A percentile compares a stretch with the other conserved stretches of the same genome.
Conservation (phyloP, 2,888 invertebrate species). For the Thereva unica region DNA sequence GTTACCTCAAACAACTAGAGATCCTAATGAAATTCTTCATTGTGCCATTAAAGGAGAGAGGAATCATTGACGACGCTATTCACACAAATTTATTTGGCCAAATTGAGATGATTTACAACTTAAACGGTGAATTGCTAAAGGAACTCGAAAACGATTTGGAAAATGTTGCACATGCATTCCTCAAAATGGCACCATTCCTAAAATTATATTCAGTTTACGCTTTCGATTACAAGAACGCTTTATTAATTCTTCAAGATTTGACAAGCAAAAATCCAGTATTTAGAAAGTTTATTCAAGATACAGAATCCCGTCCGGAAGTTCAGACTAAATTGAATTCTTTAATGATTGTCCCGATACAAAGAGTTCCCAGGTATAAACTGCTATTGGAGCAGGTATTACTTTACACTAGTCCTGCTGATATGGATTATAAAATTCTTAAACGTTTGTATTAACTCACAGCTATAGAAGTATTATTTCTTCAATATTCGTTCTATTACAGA, state of each 20-base stretch:
- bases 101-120: slow-evolving; percentile 66
- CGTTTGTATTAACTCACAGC: slow-evolving; percentile 52
- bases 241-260: slow-evolving; percentile 64
- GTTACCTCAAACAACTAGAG: slow-evolving; percentile 70
- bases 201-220: slow-evolving; percentile 80
- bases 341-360: slow-evolving; percentile 77
- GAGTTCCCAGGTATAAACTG: slow-evolving; percentile 76
- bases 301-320: slow-evolving; percentile 73
- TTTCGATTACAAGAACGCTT: slow-evolving; percentile 69
- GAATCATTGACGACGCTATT: slow-evolving; percentile 60
- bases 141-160: slow-evolving; percentile 63
- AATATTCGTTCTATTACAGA: slow-evolving; percentile 56
- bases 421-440: slow-evolving; percentile 62
- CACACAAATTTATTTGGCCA: slow-evolving; percentile 66
- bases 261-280: slow-evolving; percentile 61
- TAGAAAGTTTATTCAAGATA: slow-evolving; percentile 63
- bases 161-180: slow-evolving; percentile 69
- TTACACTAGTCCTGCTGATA: slow-evolving; percentile 63
- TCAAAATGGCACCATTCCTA: slow-evolving; percentile 74
- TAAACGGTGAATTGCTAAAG: slow-evolving; percentile 65
- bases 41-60: slow-evolving; percentile 62
- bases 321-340: slow-evolving; percentile 71
- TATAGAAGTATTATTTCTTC: neutral
- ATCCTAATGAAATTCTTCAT: slow-evolving; percentile 68
- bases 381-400: slow-evolving; percentile 70